Evolutionary conservation across 2,113 vertebrate species (phyloP).

Genomic region (Limnothrissa miodon): DNA sequence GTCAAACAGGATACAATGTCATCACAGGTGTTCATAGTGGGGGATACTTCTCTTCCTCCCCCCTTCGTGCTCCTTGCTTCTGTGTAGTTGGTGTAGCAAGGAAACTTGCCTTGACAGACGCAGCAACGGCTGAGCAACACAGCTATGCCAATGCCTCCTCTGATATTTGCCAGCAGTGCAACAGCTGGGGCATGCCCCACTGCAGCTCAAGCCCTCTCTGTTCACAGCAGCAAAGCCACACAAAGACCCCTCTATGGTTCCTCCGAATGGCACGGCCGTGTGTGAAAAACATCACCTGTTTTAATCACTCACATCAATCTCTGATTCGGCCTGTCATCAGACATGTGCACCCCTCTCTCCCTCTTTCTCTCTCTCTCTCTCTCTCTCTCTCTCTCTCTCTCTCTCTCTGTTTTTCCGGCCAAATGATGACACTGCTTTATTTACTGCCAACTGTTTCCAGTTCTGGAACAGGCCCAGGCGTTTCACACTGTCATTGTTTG

Average conservation of each 20-base stretch:
- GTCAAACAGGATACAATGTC: background rate
- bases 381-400: background rate
- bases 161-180: constrained; percentile 26
- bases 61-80: background rate
- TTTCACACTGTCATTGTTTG: background rate
- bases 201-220: background rate
- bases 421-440: constrained; percentile 9
- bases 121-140: background rate
- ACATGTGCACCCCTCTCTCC: constrained; percentile 29
- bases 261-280: background rate
- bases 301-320: constrained; percentile 17
- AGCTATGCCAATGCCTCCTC: constrained; percentile 22
- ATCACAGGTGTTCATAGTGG: background rate
- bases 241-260: background rate
- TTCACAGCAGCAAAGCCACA: background rate
- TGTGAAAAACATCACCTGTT: constrained; percentile 26
- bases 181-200: constrained; percentile 33
- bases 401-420: background rate
- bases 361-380: constrained; percentile 20
- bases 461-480: constrained; percentile 20
- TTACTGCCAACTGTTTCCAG: background rate
- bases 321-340: background rate
- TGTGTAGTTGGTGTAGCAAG: background rate
- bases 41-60: background rate
- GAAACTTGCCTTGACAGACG: constrained; percentile 11